These are phyloP conservation scores for Lycia hirtaria DNA, from an alignment of 2,888 invertebrate genomes.

Conservation along the genomic window DNA sequence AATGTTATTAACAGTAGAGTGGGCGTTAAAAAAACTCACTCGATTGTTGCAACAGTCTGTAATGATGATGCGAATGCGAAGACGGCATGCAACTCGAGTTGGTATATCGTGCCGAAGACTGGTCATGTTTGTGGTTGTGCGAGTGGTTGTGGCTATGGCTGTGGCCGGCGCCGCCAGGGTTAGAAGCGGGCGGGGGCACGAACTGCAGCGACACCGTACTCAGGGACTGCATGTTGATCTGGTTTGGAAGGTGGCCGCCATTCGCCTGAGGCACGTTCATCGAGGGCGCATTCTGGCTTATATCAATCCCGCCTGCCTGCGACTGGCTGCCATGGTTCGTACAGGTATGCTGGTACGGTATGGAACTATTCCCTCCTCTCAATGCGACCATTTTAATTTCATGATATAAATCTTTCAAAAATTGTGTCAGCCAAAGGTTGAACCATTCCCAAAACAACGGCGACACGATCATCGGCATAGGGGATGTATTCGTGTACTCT, in stretches of 20 bases:
- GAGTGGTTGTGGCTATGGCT: slow-evolving; percentile 16
- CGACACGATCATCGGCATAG: slow-evolving; percentile 74
- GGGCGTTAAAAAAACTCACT: slow-evolving; percentile 63
- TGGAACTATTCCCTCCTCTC: slow-evolving; percentile 71
- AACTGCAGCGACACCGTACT: slow-evolving; percentile 68
- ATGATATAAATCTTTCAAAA: slow-evolving; percentile 79
- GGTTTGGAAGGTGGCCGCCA: slow-evolving; percentile 61
- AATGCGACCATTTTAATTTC: slow-evolving; percentile 81
- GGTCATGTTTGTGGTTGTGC: slow-evolving; percentile 59
- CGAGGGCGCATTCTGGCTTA: slow-evolving; percentile 69
- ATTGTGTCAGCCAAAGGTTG: slow-evolving; percentile 77
- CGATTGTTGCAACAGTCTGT: slow-evolving; percentile 69
- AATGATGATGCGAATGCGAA: slow-evolving; percentile 61
- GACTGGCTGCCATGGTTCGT: slow-evolving; percentile 66
- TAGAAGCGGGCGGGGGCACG: slow-evolving; percentile 50
- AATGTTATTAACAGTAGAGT: slow-evolving; percentile 3
- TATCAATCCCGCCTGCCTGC: slow-evolving; percentile 64
- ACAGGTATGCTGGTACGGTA: slow-evolving; percentile 65
- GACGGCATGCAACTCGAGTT: slow-evolving; percentile 68
- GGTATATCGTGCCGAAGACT: slow-evolving; percentile 63
- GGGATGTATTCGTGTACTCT: slow-evolving; percentile 42
- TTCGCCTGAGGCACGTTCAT: slow-evolving; percentile 67
- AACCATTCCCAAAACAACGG: slow-evolving; percentile 82
- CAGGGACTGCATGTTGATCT: slow-evolving; percentile 65
- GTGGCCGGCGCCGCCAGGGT: slow-evolving; percentile 32